phyloP scores from a whole-genome alignment of 2,797 vertebrate genomes.

The Poecilia gillii region DNA sequence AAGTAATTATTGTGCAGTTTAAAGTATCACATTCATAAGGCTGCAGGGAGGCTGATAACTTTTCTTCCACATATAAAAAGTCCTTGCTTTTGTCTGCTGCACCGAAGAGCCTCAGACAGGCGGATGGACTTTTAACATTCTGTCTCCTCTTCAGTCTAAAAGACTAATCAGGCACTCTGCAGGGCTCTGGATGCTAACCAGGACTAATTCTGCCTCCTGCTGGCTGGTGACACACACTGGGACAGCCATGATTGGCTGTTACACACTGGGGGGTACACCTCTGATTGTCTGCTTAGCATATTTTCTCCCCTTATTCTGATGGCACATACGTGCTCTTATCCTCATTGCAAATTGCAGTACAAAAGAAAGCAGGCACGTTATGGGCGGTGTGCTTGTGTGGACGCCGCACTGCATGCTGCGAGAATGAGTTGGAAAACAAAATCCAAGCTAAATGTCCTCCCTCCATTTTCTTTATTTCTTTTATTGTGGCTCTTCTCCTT shows the following conservation, averaged over 20 bases:
- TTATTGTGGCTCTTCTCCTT: conserved; percentile 62
- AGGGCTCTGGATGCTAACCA: conserved; percentile 85
- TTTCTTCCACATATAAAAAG: conserved; percentile 31
- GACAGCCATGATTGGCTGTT: conserved; percentile 84
- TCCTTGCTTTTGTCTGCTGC: conserved; percentile 60
- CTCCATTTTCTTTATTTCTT: conserved; percentile 8
- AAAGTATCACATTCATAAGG: conserved; percentile 28
- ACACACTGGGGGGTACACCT: conserved; percentile 79
- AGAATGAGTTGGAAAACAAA: conserved; percentile 49
- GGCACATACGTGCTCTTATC: conserved; percentile 54
- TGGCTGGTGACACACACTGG: conserved; percentile 77
- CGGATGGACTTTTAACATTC: conserved; percentile 70
- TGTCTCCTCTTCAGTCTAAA: conserved; percentile 77
- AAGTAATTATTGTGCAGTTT: conserved; percentile 28
- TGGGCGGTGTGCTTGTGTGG: conserved; percentile 32
- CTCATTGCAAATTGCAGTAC: conserved; percentile 44
- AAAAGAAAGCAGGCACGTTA: conserved; percentile 37
- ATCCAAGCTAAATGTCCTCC: conserved; percentile 29
- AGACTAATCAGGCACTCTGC: conserved; percentile 92
- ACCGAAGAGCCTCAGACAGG: conserved; percentile 48
- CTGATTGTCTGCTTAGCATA: conserved; percentile 92
- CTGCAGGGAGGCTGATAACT: conserved; percentile 28
- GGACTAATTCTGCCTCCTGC: conserved; percentile 90
- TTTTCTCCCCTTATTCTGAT: conserved; percentile 74
- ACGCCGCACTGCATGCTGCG: conserved; percentile 10